Evolutionary conservation across 2,888 invertebrate genomes (phyloP).

Genomic region (Philhelius pedissequus): DNA sequence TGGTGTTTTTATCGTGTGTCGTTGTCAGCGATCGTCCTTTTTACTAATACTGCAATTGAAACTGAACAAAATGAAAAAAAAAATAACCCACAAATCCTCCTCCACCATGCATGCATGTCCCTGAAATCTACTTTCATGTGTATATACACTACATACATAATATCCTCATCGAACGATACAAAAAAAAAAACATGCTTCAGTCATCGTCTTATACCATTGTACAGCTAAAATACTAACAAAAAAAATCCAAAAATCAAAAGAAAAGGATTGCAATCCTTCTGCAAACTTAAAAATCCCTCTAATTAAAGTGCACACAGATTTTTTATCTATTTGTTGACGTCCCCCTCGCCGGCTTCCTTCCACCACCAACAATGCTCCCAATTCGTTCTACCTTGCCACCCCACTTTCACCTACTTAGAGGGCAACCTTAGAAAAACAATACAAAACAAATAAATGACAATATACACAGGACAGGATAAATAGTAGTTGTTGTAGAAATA

Average conservation of each 20-base stretch:
- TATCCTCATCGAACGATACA: conserved; percentile 22
- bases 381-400: background rate
- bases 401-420: conserved; percentile 15
- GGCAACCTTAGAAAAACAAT: conserved; percentile 26
- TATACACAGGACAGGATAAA: conserved; percentile 15
- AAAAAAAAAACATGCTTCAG: background rate
- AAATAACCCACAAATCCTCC: conserved; percentile 12
- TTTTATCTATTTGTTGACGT: conserved; percentile 47
- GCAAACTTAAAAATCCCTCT: conserved; percentile 50
- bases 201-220: background rate
- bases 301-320: conserved; percentile 68
- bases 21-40: conserved; percentile 27
- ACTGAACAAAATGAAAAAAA: conserved; percentile 13
- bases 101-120: conserved; percentile 34
- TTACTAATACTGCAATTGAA: conserved; percentile 42
- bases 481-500: background rate
- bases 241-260: conserved; percentile 11
- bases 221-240: background rate
- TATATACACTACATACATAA: too few relatives aligned
- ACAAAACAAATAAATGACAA: conserved; percentile 46
- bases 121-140: conserved; percentile 44
- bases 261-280: conserved; percentile 48
- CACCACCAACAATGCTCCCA: too few relatives aligned
- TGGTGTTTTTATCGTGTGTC: conserved; percentile 22
- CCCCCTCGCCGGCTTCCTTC: background rate